Evolutionary conservation across 2,113 vertebrate genomes (phyloP).

Genomic region (Ophthalmolycus amberensis): DNA sequence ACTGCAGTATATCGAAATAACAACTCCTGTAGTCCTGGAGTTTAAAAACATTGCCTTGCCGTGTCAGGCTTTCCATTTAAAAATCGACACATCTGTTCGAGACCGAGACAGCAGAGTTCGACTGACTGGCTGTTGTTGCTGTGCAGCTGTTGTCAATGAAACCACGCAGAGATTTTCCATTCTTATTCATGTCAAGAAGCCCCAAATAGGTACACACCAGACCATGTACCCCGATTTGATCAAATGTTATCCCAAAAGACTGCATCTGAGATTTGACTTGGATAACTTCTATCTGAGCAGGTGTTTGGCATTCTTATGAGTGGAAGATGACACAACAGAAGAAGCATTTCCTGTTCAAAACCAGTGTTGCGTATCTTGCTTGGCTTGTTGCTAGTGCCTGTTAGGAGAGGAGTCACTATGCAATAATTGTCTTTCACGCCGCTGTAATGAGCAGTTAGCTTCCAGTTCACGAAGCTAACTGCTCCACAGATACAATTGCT

Average conservation of each 20-base stretch:
- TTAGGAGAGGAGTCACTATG: not conserved
- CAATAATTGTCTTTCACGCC: not conserved
- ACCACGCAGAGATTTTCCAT: not conserved
- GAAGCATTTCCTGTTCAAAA: not conserved
- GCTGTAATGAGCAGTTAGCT: constrained; percentile 15
- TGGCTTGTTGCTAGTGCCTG: not conserved
- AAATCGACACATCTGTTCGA: constrained; percentile 14
- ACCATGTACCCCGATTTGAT: not conserved
- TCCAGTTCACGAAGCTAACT: not conserved
- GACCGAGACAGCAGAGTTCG: not conserved
- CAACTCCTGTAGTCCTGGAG: not conserved
- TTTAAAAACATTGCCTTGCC: not conserved
- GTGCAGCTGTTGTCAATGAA: constrained; percentile 45
- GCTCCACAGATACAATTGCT: constrained; percentile 1
- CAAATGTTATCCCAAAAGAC: not conserved
- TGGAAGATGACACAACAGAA: constrained; percentile 5
- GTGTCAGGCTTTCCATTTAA: constrained; percentile 1
- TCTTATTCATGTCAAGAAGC: constrained; percentile 7
- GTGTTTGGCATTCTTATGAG: not conserved
- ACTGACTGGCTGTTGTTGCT: constrained; percentile 9
- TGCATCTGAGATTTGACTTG: not conserved
- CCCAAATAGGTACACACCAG: not conserved
- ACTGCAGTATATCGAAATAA: not conserved
- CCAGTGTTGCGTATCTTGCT: not conserved
- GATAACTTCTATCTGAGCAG: not conserved